Evolutionary conservation across 2,888 invertebrate genomes (phyloP), one percentile per base, ranked within the genome.

Genomic region (Eupithecia dodoneata): DNA sequence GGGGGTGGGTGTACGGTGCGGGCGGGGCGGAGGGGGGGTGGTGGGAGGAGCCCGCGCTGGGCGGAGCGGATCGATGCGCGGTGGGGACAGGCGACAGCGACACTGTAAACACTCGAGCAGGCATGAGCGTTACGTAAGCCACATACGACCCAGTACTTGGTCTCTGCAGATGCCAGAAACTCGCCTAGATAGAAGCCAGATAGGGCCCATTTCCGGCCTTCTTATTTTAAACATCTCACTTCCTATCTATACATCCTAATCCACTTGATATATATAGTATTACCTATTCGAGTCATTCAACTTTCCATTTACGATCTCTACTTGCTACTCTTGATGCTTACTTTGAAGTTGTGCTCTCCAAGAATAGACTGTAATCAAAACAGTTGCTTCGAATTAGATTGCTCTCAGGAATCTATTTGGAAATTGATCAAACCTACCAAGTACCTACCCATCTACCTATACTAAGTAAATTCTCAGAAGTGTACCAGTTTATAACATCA

Each of bases 1-100:
- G 55, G 55, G 55, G 55, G 18, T 18, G 85, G 87, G 87, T 83
- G 79, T 84, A 82, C 86, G 81, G 81, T 82, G 72, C 30, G 30
- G 77, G 76, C 85, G 82, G 80, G 84, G 81, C 80, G 82, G 30
- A 30, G 79, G 82, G 81, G 79, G 85, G 80, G 80, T 83, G 90
- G 92, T 94, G 93, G 94, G 94, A 92, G 94, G 94, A 93, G 94
- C 93, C 87, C 88, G 87, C 86, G 91, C 91, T 93, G 94, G 94
- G 94, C 94, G 94, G 94, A 93, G 93, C 94, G 93, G 94, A 94
- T 94, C 94, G 94, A 94, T 94, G 91, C 90, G 90, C 92, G 88
- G 93, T 92, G 94, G 94, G 94, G 94, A 94, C 93, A 93, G 84
- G 89, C 92, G 94, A 94, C 94, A 94, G 89, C 89, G 87, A 89